A percentile compares a stretch with the other conserved stretches of the same genome.
phyloP scores from a whole-genome alignment of 2,797 vertebrate genomes.

The Tokudaia tokunoshimensis region DNA sequence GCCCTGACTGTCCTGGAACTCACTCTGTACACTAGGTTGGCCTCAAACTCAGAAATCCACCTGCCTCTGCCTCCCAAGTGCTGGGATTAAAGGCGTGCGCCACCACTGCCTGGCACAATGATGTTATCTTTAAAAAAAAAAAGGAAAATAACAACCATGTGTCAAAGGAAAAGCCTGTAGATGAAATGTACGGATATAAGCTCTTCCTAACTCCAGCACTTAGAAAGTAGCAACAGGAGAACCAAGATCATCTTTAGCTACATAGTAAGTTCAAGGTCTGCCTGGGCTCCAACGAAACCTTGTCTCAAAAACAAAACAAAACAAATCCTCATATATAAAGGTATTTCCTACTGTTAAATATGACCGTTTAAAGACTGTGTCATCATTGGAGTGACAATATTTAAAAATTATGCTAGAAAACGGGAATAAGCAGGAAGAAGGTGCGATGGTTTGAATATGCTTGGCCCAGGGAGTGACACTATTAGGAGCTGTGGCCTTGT shows the following conservation, averaged over 20 bases:
- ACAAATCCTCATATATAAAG: neutral
- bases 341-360: conserved; percentile 41
- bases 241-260: neutral
- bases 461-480: neutral
- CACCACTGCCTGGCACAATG: too few species aligned
- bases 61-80: too few species aligned
- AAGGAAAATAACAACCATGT: conserved; percentile 20
- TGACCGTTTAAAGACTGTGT: conserved; percentile 25
- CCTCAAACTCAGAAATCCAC: too few species aligned
- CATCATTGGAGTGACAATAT: neutral
- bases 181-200: conserved; percentile 25
- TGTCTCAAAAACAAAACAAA: neutral
- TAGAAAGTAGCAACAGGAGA: neutral
- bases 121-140: too few species aligned
- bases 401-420: neutral
- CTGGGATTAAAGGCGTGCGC: too few species aligned
- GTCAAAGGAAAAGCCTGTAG: conserved; percentile 26
- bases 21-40: too few species aligned
- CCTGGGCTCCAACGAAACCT: neutral
- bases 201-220: neutral
- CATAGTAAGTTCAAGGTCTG: neutral
- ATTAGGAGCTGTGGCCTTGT: neutral
- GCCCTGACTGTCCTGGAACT: too few species aligned
- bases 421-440: conserved; percentile 38
- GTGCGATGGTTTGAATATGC: neutral